These are phyloP conservation scores for Acrobasis repandana DNA, from an alignment of 2,888 invertebrate species.

Conservation along the genomic window DNA sequence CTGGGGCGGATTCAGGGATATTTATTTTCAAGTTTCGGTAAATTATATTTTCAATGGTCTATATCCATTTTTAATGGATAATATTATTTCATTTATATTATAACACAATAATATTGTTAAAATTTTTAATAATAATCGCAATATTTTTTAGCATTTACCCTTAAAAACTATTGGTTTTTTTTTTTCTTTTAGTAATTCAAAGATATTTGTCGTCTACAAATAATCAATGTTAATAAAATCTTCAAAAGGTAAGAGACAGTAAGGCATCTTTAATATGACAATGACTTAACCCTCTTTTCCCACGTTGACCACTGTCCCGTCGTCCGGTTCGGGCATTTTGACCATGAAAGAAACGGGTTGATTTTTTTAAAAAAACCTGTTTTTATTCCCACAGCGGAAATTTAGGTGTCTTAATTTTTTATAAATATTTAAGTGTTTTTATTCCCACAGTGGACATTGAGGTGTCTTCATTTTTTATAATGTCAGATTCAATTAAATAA, in stretches of 20 bases:
- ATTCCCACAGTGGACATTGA: neutral
- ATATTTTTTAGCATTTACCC: too few species aligned
- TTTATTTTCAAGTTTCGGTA: neutral
- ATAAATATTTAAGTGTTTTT: conserved; percentile 38
- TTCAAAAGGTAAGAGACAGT: neutral
- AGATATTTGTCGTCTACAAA: too few species aligned
- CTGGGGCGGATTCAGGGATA: conserved; percentile 44
- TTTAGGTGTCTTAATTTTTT: conserved; percentile 40
- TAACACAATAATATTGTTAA: too few species aligned
- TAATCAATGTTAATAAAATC: neutral
- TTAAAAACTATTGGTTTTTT: too few species aligned
- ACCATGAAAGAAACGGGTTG: conserved; percentile 41
- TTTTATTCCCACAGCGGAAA: conserved; percentile 50
- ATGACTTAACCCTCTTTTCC: conserved; percentile 24
- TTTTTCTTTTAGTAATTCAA: too few species aligned
- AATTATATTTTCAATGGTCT: too few species aligned
- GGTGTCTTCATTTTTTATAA: too few species aligned
- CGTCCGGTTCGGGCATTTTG: conserved; percentile 41
- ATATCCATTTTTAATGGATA: too few species aligned
- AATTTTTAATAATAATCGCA: too few species aligned
- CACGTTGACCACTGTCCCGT: conserved; percentile 37
- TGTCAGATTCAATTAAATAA: too few species aligned
- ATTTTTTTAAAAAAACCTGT: conserved; percentile 47
- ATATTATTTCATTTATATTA: too few species aligned
- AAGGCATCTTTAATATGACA: conserved; percentile 22